Conservation (phyloP, 2,113 vertebrate species). For the Anoura caudifer region DNA sequence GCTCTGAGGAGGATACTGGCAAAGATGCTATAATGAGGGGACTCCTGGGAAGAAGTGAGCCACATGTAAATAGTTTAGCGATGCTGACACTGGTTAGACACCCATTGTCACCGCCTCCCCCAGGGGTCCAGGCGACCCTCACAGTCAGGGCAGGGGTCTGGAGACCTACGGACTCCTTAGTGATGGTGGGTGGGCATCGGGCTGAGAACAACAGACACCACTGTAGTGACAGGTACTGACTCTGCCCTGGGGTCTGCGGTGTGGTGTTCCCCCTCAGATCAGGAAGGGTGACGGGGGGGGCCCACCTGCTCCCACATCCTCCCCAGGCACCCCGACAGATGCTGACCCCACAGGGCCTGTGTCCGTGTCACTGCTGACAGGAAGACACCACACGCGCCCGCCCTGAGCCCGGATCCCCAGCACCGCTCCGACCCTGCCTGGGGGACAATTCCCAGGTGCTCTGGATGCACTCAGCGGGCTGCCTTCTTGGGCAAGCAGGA, state of each 20-base stretch:
- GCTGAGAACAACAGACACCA: not conserved
- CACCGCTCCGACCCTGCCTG: not conserved
- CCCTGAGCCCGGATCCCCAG: not conserved
- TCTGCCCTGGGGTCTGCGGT: not conserved
- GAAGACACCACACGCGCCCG: not conserved
- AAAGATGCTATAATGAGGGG: accelerated
- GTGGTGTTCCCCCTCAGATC: no score
- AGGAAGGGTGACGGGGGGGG: not conserved
- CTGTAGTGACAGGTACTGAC: no score
- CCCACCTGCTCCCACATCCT: no score
- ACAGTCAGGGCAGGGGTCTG: not conserved
- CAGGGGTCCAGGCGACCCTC: not conserved
- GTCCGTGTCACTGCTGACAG: not conserved
- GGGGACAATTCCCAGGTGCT: not conserved
- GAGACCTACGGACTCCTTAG: not conserved
- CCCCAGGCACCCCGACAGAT: accelerated
- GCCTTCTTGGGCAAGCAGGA: not conserved
- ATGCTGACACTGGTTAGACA: not conserved
- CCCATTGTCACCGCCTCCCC: not conserved
- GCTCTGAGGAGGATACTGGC: accelerated
- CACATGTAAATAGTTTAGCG: accelerated
- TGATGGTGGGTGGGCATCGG: not conserved
- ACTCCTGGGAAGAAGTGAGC: not conserved
- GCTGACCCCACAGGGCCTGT: not conserved
- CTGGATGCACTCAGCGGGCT: not conserved